Percentiles rank a stretch among this genome's conserved stretches.
phyloP scores from a whole-genome alignment of 2,113 vertebrate genomes.

The Naja naja region DNA sequence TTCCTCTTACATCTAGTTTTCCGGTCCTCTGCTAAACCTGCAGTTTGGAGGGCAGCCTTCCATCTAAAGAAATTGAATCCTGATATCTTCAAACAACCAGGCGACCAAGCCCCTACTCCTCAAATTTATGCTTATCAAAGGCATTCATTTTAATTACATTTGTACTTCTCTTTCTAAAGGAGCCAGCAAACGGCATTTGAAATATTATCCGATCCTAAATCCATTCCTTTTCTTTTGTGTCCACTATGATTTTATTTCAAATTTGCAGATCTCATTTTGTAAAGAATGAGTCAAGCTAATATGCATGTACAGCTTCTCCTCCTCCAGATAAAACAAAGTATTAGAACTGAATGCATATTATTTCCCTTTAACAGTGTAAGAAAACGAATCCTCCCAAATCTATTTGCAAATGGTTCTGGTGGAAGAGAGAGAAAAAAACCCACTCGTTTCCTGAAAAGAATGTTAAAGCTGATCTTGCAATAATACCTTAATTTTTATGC shows the following conservation, averaged over 20 bases:
- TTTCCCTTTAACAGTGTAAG: not conserved
- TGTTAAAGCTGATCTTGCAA: not conserved
- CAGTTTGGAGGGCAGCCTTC: not conserved
- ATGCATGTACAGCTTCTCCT: not conserved
- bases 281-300: not conserved
- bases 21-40: not conserved
- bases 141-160: conserved; percentile 12
- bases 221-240: not conserved
- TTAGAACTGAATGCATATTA: not conserved
- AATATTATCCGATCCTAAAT: not conserved
- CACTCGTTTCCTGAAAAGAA: not conserved
- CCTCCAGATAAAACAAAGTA: not conserved
- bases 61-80: not conserved
- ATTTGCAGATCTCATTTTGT: conserved; percentile 17
- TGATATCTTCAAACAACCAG: not conserved
- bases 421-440: not conserved
- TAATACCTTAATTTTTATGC: not conserved
- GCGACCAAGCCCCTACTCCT: not conserved
- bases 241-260: conserved; percentile 23
- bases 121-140: conserved; percentile 12
- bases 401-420: not conserved
- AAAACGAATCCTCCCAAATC: not conserved
- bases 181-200: not conserved
- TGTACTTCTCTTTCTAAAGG: not conserved
- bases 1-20: not conserved